Percentiles rank a stretch among this genome's conserved stretches.
phyloP scores from a whole-genome alignment of 2,113 vertebrate species.

The Gavialis gangeticus region DNA sequence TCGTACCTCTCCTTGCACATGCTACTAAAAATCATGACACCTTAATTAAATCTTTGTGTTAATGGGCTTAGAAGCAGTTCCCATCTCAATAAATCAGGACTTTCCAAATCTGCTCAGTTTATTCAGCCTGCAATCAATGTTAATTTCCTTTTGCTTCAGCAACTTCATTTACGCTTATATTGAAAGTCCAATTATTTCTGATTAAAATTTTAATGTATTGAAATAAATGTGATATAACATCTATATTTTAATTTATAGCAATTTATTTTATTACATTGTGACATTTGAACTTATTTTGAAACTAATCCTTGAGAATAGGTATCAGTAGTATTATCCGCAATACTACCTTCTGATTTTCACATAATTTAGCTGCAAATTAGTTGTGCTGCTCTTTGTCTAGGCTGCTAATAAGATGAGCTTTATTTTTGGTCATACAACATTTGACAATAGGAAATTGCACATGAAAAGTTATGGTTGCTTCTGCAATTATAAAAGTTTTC shows the following conservation, averaged over 20 bases:
- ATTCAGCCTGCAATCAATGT: conserved; percentile 69
- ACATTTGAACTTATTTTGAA: conserved; percentile 33
- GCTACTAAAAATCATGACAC: conserved; percentile 45
- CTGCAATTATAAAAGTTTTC: background rate
- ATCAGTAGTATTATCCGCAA: background rate
- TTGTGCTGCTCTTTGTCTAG: background rate
- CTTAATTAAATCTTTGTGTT: conserved; percentile 75
- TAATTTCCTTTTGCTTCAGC: conserved; percentile 74
- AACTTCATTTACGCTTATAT: conserved; percentile 70
- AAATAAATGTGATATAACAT: conserved; percentile 64
- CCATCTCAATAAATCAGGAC: conserved; percentile 70
- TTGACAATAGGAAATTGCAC: background rate
- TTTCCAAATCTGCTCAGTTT: conserved; percentile 65
- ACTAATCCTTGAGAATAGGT: background rate
- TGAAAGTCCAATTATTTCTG: conserved; percentile 69
- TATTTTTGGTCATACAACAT: background rate
- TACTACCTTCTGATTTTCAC: background rate
- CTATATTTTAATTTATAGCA: conserved; percentile 46
- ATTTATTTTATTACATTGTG: conserved; percentile 46
- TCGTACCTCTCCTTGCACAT: conserved; percentile 51
- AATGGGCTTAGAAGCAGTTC: conserved; percentile 62
- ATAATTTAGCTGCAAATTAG: background rate
- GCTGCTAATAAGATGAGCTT: background rate
- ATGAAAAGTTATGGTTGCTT: background rate
- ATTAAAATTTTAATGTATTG: conserved; percentile 62